These are phyloP conservation scores for Fulmarus glacialis DNA, from an alignment of 2,113 vertebrate species.

Conservation along the genomic window DNA sequence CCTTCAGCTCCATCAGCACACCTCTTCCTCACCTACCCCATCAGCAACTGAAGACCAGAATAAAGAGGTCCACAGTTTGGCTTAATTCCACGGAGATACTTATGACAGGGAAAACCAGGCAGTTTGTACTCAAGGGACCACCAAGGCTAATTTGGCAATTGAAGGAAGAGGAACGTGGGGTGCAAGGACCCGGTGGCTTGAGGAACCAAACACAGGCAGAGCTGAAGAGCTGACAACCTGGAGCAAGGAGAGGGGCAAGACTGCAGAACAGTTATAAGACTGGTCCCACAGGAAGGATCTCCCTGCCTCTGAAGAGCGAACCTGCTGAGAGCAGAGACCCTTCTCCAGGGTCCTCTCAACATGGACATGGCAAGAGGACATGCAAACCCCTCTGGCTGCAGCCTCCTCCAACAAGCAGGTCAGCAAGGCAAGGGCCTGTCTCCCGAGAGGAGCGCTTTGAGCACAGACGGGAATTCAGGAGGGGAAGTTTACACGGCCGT, in stretches of 20 bases:
- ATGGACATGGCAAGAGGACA: rapidly evolving
- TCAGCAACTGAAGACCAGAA: background rate
- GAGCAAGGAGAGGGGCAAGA: background rate
- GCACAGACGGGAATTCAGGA: background rate
- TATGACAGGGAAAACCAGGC: background rate
- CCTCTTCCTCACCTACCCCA: background rate
- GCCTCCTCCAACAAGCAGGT: background rate
- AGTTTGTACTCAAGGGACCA: background rate
- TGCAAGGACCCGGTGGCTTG: rapidly evolving
- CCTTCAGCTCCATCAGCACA: background rate
- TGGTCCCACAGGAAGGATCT: background rate
- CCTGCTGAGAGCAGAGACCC: background rate
- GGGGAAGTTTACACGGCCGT: background rate
- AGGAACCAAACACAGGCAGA: background rate
- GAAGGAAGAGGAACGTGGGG: rapidly evolving
- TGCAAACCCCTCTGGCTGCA: background rate
- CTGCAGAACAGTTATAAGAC: background rate
- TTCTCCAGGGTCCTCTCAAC: background rate
- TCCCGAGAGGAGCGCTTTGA: rapidly evolving
- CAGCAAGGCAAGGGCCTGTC: background rate
- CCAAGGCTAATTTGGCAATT: background rate
- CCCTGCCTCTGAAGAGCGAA: background rate
- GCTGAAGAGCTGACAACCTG: background rate
- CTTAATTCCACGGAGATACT: background rate
- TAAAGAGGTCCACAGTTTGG: background rate